These are phyloP conservation scores for Callionymus lyra DNA, from an alignment of 2,113 vertebrate genomes.

Conservation along the genomic window DNA sequence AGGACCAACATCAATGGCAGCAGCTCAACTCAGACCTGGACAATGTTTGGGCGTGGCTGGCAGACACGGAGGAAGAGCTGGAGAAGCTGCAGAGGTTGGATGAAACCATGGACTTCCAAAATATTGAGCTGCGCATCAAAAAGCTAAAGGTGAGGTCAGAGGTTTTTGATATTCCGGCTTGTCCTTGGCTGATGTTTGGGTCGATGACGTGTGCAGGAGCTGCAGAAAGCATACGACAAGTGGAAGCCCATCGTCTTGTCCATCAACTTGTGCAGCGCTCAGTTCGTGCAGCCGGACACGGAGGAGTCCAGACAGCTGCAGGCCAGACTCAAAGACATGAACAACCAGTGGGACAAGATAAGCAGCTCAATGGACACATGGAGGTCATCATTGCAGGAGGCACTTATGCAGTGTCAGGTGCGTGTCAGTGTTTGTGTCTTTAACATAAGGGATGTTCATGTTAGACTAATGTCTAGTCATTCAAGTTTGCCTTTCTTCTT, in stretches of 20 bases:
- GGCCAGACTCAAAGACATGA: slow-evolving; percentile 82
- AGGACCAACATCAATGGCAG: slow-evolving; percentile 91
- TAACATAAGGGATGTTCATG: too few relatives aligned
- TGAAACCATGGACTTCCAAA: slow-evolving; percentile 79
- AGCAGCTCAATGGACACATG: slow-evolving; percentile 78
- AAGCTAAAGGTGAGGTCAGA: slow-evolving; percentile 77
- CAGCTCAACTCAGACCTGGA: slow-evolving; percentile 86
- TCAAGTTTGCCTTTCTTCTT: too few relatives aligned
- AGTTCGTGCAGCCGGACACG: slow-evolving; percentile 78
- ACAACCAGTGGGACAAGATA: slow-evolving; percentile 82
- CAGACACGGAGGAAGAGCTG: slow-evolving; percentile 78
- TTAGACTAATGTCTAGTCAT: too few relatives aligned
- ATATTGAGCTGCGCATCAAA: slow-evolving; percentile 81
- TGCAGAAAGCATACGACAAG: slow-evolving; percentile 88
- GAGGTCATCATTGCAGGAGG: slow-evolving; percentile 80
- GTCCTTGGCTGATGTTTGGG: background rate
- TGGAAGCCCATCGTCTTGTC: slow-evolving; percentile 90
- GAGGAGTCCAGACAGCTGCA: slow-evolving; percentile 76
- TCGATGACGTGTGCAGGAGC: slow-evolving; percentile 66
- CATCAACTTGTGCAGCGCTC: slow-evolving; percentile 89
- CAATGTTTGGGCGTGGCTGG: slow-evolving; percentile 78
- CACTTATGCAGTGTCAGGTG: slow-evolving; percentile 94
- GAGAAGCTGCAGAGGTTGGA: slow-evolving; percentile 73
- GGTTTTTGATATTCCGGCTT: background rate
- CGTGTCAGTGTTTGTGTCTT: slow-evolving; percentile 8